Evolutionary conservation across 2,113 vertebrate genomes (phyloP).

Genomic region (Syrrhaptes paradoxus): DNA sequence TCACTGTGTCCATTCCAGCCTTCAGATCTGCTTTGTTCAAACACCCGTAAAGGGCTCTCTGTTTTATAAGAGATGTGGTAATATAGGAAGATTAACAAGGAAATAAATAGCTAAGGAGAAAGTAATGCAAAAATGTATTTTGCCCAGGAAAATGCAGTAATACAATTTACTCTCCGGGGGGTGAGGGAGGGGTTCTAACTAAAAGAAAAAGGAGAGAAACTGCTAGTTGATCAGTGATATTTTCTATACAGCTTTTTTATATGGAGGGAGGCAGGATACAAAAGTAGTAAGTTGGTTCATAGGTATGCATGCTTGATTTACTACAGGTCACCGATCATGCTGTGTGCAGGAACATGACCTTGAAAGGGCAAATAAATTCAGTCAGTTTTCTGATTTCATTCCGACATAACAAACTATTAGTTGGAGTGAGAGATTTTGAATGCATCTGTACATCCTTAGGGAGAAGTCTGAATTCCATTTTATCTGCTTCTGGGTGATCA

Average conservation of each 20-base stretch:
- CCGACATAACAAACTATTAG: neutral
- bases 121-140: neutral
- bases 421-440: neutral
- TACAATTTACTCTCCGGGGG: neutral
- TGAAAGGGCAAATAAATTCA: slow-evolving; percentile 31
- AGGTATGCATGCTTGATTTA: neutral
- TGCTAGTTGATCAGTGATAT: neutral
- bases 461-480: neutral
- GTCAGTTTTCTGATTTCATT: slow-evolving; percentile 19
- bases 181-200: fast-evolving
- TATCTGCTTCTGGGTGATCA: neutral
- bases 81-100: neutral
- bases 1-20: neutral
- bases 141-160: neutral
- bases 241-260: neutral
- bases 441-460: neutral
- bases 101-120: neutral
- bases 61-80: neutral
- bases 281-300: neutral
- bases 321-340: neutral
- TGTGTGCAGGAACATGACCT: neutral
- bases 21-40: neutral
- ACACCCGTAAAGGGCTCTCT: neutral
- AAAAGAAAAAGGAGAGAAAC: neutral
- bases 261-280: neutral